phyloP scores from a whole-genome alignment of 2,113 vertebrate species.

The Maccullochella peelii region DNA sequence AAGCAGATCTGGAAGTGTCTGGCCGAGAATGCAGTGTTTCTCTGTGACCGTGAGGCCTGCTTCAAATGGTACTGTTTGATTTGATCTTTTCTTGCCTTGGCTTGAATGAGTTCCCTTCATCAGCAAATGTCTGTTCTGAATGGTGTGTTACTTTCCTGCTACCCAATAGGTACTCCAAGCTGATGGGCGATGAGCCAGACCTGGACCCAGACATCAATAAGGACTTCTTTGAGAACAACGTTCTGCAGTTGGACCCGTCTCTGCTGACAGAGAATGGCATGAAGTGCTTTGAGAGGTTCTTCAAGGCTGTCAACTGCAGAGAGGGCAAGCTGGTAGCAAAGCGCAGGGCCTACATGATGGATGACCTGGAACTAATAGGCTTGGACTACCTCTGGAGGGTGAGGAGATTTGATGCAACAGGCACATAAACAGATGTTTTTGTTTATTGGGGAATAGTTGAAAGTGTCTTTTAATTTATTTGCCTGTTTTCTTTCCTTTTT shows the following conservation, averaged over 20 bases:
- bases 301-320: constrained; percentile 99
- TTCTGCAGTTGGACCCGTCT: constrained; percentile 98
- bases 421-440: constrained; percentile 13
- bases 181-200: constrained; percentile 99
- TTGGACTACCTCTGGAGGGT: constrained; percentile 99
- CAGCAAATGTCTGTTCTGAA: background rate
- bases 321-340: constrained; percentile 99
- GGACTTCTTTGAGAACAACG: constrained; percentile 99
- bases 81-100: background rate
- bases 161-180: constrained; percentile 90
- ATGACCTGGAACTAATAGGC: constrained; percentile 98
- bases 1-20: constrained; percentile 99
- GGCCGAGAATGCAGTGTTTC: constrained; percentile 98
- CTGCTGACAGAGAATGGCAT: constrained; percentile 99
- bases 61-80: constrained; percentile 92
- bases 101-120: background rate
- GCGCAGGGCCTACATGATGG: constrained; percentile 99
- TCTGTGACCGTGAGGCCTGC: constrained; percentile 99
- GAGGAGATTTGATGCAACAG: constrained; percentile 68
- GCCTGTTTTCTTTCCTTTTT: background rate
- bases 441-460: background rate
- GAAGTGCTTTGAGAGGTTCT: constrained; percentile 99
- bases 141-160: background rate
- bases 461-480: background rate
- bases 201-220: constrained; percentile 99